Base-by-base conservation (phyloP, 2,888 invertebrate genomes). In the Girardia tigrina region DNA sequence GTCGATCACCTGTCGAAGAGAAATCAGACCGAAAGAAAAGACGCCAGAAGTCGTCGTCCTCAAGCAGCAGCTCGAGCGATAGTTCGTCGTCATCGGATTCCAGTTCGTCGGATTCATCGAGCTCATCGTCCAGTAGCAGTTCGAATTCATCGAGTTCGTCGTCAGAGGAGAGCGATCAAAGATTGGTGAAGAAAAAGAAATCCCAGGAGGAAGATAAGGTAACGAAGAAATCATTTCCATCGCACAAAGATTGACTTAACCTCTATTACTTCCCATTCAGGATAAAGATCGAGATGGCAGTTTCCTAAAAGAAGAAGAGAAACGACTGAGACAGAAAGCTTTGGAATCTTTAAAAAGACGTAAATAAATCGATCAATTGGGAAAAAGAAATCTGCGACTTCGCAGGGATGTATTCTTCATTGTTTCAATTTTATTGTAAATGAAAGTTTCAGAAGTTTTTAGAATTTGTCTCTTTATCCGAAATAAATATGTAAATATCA, bases 301-400 rank as follows among this genome's bases (percentile, higher is more conserved):
- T n/a, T 56, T 56, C n/a, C 23, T 56, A n/a, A 56, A 56, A n/a
- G 56, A 56, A 56, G 56, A 56, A n/a, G 56, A 56, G 23, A 56
- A 56, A 16, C 56, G 56, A 8, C n/a, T 56, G 23, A 56, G 56
- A 56, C 56, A 56, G 56, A 56, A 56, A 56, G 56, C 56, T 56
- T 56, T 56, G 56, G 56, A 56, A 56, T 56, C 56, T 56, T 56
- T 56, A 56, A n/a, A 56, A 56, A 56, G 56, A 56, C 56, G 56
- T n/a, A 56, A 56, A 56, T 56, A 56, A 56, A 12, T 36, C n/a
- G n/a, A n/a, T n/a, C n/a, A n/a, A n/a, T n/a, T n/a, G n/a, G n/a
- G 16, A 36, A 12, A 36, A 36, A 36, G 8, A 36, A 36, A 36
- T 36, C 36, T 36, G 36, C 36, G 8, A 16, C 8, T 56, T 4